Base-by-base conservation (phyloP, 2,797 vertebrate genomes). In the Falco concolor region DNA sequence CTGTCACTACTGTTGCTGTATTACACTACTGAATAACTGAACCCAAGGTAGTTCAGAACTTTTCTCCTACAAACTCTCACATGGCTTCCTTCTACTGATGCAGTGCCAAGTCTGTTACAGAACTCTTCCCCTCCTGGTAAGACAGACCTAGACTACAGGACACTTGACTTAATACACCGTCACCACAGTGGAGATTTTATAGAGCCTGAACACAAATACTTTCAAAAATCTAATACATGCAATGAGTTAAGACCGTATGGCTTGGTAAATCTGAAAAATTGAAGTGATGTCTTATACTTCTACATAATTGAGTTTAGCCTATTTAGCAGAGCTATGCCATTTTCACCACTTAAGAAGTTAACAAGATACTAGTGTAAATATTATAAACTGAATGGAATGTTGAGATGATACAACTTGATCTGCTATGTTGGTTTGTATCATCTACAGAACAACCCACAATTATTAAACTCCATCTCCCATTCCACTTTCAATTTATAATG, bases 401-500 rank as follows among this genome's bases (percentile, higher is more conserved):
- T 95, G 76, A 96, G 53, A 91, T 92, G 94, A 95, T 94, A 96
- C 36, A 38, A 38, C 36, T 40, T 40, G 38, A 40, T 40, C 38
- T 13, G 38, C 13, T 40, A 40, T 40, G 38, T 40, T 40, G 38
- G 38, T 40, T 40, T 91, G 81, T 87, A 93, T 88, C 72, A 93
- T 73, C 74, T 14, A 60, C 50, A 72, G 9, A 97, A 87, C 72
- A 38, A 52, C 47, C 27, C 45, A 16, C 67, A 63, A 77, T 92
- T 44, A 69, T 64, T 13, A 83, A 83, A n/a, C 24, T 67, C 57
- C 5, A 8, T 61, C 34, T 50, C 59, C 42, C 64, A 12, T 90
- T 89, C 84, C 95, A 87, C 92, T 94, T 97, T 94, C 97, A 97
- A 97, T 96, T 98, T 97, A 97, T 97, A 98, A 97, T 86, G 97